phyloP scores from a whole-genome alignment of 2,797 vertebrate genomes.

The Chaunax sp. region DNA sequence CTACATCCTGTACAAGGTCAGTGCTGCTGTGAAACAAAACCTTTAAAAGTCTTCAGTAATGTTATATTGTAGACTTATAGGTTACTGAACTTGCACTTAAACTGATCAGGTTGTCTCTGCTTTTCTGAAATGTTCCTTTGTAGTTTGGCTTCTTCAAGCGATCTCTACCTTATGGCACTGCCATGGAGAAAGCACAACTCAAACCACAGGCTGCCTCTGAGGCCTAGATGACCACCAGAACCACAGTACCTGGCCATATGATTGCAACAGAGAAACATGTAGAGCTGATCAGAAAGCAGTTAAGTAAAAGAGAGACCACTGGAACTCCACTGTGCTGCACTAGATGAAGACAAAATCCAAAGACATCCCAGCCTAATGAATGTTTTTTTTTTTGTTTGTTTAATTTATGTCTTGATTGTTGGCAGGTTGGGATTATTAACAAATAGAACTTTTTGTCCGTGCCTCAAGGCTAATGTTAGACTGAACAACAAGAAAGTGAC shows the following conservation, averaged over 20 bases:
- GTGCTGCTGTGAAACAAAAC: slow-evolving; percentile 27
- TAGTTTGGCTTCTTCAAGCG: slow-evolving; percentile 96
- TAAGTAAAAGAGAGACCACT: slow-evolving; percentile 80
- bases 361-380: slow-evolving; percentile 86
- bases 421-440: slow-evolving; percentile 65
- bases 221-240: slow-evolving; percentile 79
- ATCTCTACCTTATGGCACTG: slow-evolving; percentile 90
- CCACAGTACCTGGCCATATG: slow-evolving; percentile 69
- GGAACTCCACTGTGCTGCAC: slow-evolving; percentile 85
- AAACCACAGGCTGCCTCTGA: slow-evolving; percentile 94
- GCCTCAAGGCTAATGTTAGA: slow-evolving; percentile 41
- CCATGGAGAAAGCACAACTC: slow-evolving; percentile 96
- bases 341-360: slow-evolving; percentile 75
- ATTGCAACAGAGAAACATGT: slow-evolving; percentile 73
- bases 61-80: neutral
- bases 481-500: slow-evolving; percentile 41
- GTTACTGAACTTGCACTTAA: neutral
- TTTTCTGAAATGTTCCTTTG: neutral
- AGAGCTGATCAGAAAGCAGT: slow-evolving; percentile 65
- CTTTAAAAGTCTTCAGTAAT: too few relatives aligned
- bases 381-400: slow-evolving; percentile 75
- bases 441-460: slow-evolving; percentile 46
- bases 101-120: neutral
- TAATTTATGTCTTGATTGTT: slow-evolving; percentile 70
- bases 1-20: slow-evolving; percentile 93